Evolutionary conservation across 2,113 vertebrate species (phyloP), one percentile per base, ranked within the genome.

Genomic region (Dascyllus trimaculatus): DNA sequence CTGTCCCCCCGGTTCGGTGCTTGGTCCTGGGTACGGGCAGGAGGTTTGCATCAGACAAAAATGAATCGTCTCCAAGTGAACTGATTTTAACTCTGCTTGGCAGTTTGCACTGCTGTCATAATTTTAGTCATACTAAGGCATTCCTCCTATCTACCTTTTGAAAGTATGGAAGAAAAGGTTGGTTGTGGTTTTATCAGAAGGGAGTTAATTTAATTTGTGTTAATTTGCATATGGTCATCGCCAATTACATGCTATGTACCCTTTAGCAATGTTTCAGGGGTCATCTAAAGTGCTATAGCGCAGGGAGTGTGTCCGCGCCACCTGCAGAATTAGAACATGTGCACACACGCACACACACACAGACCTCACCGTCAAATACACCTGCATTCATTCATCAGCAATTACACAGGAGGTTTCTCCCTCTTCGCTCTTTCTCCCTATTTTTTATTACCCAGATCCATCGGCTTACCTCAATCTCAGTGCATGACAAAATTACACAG

Each of bases 331-430:
- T 82, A 21, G 25, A 38, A 46, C 82, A 64, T 26, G 4, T 7
- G 4, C 13, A 14, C 13, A 14, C 40, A 14, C 40, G 15, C 17
- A 40, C 24, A 63, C 57, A 52, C 46, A 48, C 35, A 69, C 46
- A 75, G 58, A 40, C 67, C 54, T 46, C 40, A 62, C 53, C 51
- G 45, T 72, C 25, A 69, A 62, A 73, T 25, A 64, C 79, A 88
- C 89, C 84, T 88, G 80, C 87, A 82, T 72, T 87, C 82, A 88
- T 88, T 86, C 61, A 82, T 87, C 82, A 88, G 43, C 71, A 54
- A 35, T 59, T 75, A 62, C 74, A 76, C 58, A 74, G 46, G 53
- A 62, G 71, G 22, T 46, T 76, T 79, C 29, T 53, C 10, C 15
- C 43, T 35, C 7, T 45, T 62, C 35, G 66, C 25, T 5, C 17